Base-by-base conservation (phyloP, 2,797 vertebrate species). In the Spinus pinus region DNA sequence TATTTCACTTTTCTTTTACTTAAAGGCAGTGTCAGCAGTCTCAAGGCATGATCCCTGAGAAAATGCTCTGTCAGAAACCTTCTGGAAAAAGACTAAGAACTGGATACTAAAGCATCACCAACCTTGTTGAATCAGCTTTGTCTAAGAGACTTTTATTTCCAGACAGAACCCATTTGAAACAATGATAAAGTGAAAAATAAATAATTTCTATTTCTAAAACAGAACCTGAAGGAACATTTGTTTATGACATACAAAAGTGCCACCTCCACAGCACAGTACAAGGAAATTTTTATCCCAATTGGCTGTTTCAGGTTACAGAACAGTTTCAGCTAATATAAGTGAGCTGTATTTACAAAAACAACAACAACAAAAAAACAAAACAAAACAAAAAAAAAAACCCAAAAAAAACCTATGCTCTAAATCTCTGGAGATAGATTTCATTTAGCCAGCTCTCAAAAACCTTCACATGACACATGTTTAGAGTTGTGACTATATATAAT, bases 341-440 rank as follows among this genome's bases (percentile, higher is more conserved):
- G 0, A 60, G 4, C 9, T 53, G 1, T 18, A 50, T 57, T 69
- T 47, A 10, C 24, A 8, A 1, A 31, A 61, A n/a, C n/a, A n/a
- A n/a, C n/a, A n/a, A n/a, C n/a, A n/a, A n/a, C n/a, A n/a, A 46
- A 37, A 27, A 23, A 39, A 42, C 50, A 37, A 12, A 1, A 27
- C 51, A 35, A 37, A 47, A 15, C 30, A 33, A 33, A 33, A 56
- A 30, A 20, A 18, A 62, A 49, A 14, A 37, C n/a, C n/a, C n/a
- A 44, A 22, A 23, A 39, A 42, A 54, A 62, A 23, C 7, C 5
- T n/a, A 3, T 4, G 0, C 15, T 75, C 5, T 46, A 61, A 31
- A 41, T 28, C 27, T 37, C 7, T 58, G 14, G 16, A 23, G 6
- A 8, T 33, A 41, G 42, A 35, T 69, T 75, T 64, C 4, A 14